Evolutionary conservation across 2,888 invertebrate species (phyloP), one percentile per base, ranked within the genome.

Genomic region (Apomyelois bistriatella): DNA sequence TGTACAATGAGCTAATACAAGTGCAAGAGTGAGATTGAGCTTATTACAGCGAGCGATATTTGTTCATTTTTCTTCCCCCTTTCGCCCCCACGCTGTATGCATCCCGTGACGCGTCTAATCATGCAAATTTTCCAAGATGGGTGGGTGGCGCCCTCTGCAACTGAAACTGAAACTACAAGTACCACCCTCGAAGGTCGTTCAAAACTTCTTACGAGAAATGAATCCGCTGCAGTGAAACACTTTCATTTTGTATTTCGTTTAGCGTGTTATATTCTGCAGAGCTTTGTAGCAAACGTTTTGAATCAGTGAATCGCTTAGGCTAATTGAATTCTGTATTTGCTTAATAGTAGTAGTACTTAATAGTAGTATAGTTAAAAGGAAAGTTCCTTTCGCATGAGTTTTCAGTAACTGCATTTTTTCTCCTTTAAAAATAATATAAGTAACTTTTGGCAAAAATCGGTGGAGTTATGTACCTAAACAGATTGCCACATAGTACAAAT

Each of bases 171-270:
- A 85, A 85, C 82, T 81, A 74, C 70, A 68, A 74, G 73, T 70
- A 67, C 79, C 80, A 76, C 76, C 77, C 79, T 73, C 81, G 87
- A 88, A 89, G 89, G 88, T 89, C 89, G 88, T 85, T 83, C 75
- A 75, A 75, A 84, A 88, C 76, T 89, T 89, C 80, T 79, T 74
- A 74, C 75, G 76, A 79, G 80, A 79, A 84, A 82, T 79, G 82
- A 87, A 86, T 86, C 76, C 75, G 73, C 76, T 78, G 71, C 74
- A 79, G 65, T 70, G 71, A 79, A 80, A 82, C 86, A 88, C 86
- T 87, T 87, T 85, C 85, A 76, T 85, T 82, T 79, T 54, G 62
- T 67, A 64, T 62, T 67, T 65, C 61, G 60, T 66, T 68, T 60
- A 64, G 59, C 63, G 58, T 60, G 54, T 61, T 64, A 60, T 60